Evolutionary conservation across 2,888 invertebrate species (phyloP).

Genomic region (Pandemis corylana): DNA sequence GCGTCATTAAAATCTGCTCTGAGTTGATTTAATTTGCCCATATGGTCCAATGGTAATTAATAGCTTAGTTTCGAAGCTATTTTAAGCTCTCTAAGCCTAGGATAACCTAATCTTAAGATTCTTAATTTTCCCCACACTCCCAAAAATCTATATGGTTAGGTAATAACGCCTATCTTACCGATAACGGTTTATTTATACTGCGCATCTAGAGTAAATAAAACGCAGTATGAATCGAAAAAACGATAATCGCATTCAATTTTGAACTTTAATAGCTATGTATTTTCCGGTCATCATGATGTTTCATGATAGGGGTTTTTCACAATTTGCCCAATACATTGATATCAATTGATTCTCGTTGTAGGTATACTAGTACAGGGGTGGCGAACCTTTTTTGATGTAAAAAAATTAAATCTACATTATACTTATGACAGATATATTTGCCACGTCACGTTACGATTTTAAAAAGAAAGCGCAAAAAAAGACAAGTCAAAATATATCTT

Average conservation of each 20-base stretch:
- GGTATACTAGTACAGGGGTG: no score
- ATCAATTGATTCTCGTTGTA: neutral
- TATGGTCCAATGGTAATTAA: no score
- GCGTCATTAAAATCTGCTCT: no score
- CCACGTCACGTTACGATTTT: no score
- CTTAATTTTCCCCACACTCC: neutral
- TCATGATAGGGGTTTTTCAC: slow-evolving; percentile 2
- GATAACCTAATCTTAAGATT: neutral
- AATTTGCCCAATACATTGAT: neutral
- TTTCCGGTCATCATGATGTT: neutral
- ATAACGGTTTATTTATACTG: neutral
- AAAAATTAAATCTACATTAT: no score
- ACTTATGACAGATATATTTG: no score
- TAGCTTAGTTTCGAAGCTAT: neutral
- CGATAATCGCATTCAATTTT: neutral
- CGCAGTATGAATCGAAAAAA: neutral
- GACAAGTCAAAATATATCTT: no score
- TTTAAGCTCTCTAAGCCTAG: neutral
- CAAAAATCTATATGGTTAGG: neutral
- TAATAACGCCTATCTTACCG: neutral
- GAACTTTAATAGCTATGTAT: neutral
- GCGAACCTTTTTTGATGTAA: no score
- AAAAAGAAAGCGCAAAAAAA: no score
- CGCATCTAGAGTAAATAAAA: neutral
- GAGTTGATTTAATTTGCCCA: neutral